Conservation (phyloP, 2,797 vertebrate genomes). For the Enteromius mattozi region DNA sequence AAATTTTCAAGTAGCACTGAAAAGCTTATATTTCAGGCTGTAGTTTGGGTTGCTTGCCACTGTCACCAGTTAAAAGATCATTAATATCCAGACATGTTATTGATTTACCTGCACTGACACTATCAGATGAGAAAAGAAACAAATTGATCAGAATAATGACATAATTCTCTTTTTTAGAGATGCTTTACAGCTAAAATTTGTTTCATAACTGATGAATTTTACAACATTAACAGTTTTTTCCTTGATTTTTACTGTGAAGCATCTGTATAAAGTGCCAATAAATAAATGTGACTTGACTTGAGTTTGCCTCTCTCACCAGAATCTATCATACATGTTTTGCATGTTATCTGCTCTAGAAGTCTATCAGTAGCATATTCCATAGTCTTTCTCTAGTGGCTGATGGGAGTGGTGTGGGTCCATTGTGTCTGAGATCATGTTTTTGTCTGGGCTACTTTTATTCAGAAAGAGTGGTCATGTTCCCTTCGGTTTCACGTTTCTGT, state of each 20-base stretch:
- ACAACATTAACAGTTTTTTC: too few species aligned
- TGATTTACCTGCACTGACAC: background rate
- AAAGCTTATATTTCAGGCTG: background rate
- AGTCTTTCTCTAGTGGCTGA: background rate
- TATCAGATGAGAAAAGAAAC: too few species aligned
- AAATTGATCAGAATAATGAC: too few species aligned
- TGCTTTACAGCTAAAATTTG: too few species aligned
- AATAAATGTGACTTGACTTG: background rate
- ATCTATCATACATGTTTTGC: background rate
- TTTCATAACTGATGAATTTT: too few species aligned
- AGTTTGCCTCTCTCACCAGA: background rate
- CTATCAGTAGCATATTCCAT: rapidly evolving
- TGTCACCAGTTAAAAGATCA: background rate
- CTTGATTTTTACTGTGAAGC: too few species aligned
- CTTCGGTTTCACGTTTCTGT: conserved; percentile 1
- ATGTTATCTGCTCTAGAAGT: background rate
- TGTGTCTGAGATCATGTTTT: background rate
- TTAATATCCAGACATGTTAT: background rate
- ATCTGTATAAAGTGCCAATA: too few species aligned
- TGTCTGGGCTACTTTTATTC: background rate
- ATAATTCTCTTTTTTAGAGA: too few species aligned
- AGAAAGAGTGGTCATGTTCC: background rate
- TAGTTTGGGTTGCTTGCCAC: background rate
- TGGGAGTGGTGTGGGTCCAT: background rate
- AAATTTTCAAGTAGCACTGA: too few species aligned